These are phyloP conservation scores for Spea multiplicata DNA, from an alignment of 2,113 vertebrate species.

Conservation along the genomic window DNA sequence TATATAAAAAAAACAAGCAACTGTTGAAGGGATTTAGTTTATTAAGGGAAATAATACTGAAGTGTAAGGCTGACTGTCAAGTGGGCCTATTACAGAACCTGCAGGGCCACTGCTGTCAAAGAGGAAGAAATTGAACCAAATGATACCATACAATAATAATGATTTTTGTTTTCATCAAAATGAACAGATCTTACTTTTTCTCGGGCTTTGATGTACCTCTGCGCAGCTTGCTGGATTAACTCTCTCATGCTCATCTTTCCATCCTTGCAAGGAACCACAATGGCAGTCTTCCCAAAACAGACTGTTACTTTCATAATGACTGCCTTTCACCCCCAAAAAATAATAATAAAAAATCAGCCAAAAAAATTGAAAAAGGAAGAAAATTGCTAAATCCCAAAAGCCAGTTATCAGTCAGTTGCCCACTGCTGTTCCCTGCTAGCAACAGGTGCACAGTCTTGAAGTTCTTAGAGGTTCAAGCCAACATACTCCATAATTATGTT, in stretches of 20 bases:
- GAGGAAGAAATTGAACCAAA: too few species aligned
- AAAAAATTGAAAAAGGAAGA: not conserved
- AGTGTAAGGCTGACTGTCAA: too few species aligned
- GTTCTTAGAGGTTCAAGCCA: not conserved
- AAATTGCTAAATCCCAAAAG: not conserved
- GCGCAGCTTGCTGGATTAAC: conserved; percentile 86
- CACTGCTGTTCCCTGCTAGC: not conserved
- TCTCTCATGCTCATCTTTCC: conserved; percentile 85
- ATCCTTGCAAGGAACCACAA: conserved; percentile 90
- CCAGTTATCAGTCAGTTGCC: not conserved
- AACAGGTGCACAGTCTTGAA: conserved; percentile 19
- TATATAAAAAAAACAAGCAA: too few species aligned
- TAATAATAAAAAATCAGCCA: too few species aligned
- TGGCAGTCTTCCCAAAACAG: conserved; percentile 84
- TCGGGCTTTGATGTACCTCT: conserved; percentile 84
- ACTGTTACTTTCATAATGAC: conserved; percentile 89
- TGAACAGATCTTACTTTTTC: conserved; percentile 74
- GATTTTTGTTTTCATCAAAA: too few species aligned
- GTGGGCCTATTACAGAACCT: too few species aligned
- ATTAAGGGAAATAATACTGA: too few species aligned
- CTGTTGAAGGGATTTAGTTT: too few species aligned
- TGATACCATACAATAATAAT: too few species aligned
- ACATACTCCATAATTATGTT: not conserved
- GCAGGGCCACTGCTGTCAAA: too few species aligned
- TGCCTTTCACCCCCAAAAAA: conserved; percentile 11